These are phyloP conservation scores for Hyperopisus bebe DNA, from an alignment of 2,113 vertebrate species.

Conservation along the genomic window DNA sequence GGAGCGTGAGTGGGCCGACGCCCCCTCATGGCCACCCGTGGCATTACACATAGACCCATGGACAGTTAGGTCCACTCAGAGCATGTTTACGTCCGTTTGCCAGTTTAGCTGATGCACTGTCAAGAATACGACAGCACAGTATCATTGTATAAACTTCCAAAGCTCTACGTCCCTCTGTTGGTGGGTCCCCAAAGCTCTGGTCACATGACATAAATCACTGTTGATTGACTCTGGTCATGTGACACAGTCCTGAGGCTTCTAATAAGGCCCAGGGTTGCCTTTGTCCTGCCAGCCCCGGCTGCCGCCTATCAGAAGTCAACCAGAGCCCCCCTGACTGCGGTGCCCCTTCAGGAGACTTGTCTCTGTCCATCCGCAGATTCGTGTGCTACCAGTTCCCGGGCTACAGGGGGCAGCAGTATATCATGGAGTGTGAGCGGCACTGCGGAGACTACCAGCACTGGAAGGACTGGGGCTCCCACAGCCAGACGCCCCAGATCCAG, in stretches of 20 bases:
- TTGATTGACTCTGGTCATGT: background rate
- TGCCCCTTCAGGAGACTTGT: background rate
- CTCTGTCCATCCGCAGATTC: slow-evolving; percentile 46
- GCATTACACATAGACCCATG: background rate
- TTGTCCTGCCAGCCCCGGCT: background rate
- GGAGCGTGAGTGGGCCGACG: slow-evolving; percentile 60
- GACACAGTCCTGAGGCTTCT: background rate
- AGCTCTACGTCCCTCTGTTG: background rate
- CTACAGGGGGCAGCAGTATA: slow-evolving; percentile 72
- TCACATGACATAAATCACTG: background rate
- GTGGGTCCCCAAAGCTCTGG: background rate
- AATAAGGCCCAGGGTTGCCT: background rate
- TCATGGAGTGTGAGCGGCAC: slow-evolving; percentile 72
- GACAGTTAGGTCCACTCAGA: background rate
- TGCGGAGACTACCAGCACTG: slow-evolving; percentile 72
- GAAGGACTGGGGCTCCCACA: slow-evolving; percentile 69
- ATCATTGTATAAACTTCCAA: background rate
- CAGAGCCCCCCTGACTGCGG: background rate
- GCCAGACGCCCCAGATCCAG: slow-evolving; percentile 72
- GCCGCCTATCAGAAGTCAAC: background rate
- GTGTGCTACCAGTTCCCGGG: slow-evolving; percentile 72
- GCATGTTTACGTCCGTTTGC: background rate
- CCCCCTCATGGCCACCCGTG: background rate
- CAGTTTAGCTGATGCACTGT: background rate
- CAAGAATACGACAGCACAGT: background rate